These are phyloP conservation scores for Chaetorhynchus papuensis DNA, from an alignment of 2,113 vertebrate genomes.

Conservation along the genomic window DNA sequence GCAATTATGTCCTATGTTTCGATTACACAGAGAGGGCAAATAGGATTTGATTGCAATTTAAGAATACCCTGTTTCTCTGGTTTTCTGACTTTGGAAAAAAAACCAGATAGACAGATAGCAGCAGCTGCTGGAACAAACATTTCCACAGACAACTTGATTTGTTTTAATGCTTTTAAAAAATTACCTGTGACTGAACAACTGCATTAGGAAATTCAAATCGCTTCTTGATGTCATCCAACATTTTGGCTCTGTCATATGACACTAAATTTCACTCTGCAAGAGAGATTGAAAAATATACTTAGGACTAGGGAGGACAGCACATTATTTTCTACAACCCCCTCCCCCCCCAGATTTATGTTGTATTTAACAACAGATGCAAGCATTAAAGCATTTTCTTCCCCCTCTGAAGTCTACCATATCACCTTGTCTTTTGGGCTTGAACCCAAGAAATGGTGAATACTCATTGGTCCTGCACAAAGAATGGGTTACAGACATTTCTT, in stretches of 20 bases:
- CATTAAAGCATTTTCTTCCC: neutral
- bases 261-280: slow-evolving; percentile 45
- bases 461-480: neutral
- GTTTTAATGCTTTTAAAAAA: neutral
- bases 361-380: neutral
- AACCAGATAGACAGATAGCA: neutral
- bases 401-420: neutral
- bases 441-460: neutral
- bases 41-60: neutral
- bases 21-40: neutral
- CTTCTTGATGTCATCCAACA: slow-evolving; percentile 84
- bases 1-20: neutral
- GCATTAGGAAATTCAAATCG: slow-evolving; percentile 89
- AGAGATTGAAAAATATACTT: slow-evolving; percentile 17
- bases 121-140: neutral
- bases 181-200: slow-evolving; percentile 90
- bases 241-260: slow-evolving; percentile 46
- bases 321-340: neutral
- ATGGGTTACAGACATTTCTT: neutral
- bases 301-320: neutral
- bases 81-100: neutral
- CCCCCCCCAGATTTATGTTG: neutral
- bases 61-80: neutral
- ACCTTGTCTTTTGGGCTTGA: neutral
- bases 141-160: neutral